A percentile compares a stretch with the other conserved stretches of the same genome.
Conservation (phyloP, 2,113 vertebrate genomes). For the Neodontobutis hainanensis region DNA sequence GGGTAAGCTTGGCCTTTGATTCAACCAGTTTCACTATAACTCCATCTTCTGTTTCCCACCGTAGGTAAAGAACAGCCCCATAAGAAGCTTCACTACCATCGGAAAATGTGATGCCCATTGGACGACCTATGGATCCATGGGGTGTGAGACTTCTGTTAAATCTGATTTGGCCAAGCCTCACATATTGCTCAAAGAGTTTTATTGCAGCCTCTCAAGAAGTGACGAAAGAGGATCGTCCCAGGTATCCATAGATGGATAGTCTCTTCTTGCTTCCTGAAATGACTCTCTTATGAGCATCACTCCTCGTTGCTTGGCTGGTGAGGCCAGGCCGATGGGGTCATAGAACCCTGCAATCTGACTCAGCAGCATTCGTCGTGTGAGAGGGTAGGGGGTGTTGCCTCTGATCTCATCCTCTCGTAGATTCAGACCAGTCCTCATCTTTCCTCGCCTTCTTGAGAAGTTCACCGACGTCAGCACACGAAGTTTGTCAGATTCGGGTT, state of each 20-base stretch:
- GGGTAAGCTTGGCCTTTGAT: slow-evolving; percentile 9
- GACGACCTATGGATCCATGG: background rate
- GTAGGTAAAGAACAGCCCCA: background rate
- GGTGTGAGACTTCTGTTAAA: slow-evolving; percentile 1
- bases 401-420: background rate
- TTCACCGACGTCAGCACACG: background rate
- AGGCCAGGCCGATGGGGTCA: background rate
- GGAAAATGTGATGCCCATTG: slow-evolving; percentile 5
- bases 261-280: background rate
- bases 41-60: background rate
- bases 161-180: background rate
- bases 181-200: background rate
- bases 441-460: background rate
- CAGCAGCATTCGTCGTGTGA: background rate
- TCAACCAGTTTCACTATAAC: background rate
- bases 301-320: background rate
- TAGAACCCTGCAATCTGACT: background rate
- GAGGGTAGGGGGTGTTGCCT: background rate
- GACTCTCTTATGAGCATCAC: background rate
- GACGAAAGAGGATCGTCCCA: background rate
- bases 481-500: background rate
- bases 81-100: slow-evolving; percentile 4
- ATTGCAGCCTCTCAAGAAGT: background rate
- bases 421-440: background rate
- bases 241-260: background rate